Evolutionary conservation across 2,888 invertebrate species (phyloP), one percentile per base, ranked within the genome.

Genomic region (Orchesella flavescens): DNA sequence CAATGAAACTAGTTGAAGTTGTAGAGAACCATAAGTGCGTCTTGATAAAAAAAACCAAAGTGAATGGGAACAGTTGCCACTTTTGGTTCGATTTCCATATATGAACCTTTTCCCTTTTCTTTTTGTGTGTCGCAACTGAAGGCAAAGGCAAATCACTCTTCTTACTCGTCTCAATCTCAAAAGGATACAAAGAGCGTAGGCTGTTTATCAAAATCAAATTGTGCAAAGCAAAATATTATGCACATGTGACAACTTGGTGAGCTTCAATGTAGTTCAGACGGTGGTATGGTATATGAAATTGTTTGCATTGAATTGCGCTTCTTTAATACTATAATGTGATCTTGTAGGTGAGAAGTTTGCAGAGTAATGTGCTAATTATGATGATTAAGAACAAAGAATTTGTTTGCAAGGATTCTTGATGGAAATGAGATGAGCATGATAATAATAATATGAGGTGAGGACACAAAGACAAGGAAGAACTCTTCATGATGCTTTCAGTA

Each of bases 71-170:
- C 77, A 59, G 73, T 83, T 55, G 74, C 83, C 83, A 68, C 66
- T 73, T 83, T 77, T 83, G 83, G 83, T 66, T 71, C 73, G 68
- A 78, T 78, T 77, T 83, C 83, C 83, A 78, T 78, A 83, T 83
- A 83, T 78, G 83, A 83, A 57, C 44, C 49, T 12, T 76, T 69
- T 59, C 61, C 5, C 21, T n/a, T 59, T 46, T 23, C 73, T 49
- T 49, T 49, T 12, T 44, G 21, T 19, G 21, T 19, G 53, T 59
- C 46, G 59, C 59, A 71, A 71, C 21, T 72, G 34, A 55, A 12
- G 44, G 4, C 43, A 49, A 55, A 12, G 44, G 4, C 43, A 49
- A 24, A 1, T 69, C 69, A 49, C n/a, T n/a, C n/a, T 63, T 63
- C 12, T 66, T 66, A n/a, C 12, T 23, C 12, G 15, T 63, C 34